Conservation (phyloP, 1,140 invertebrate species). For the Drosophila punjabiensis region DNA sequence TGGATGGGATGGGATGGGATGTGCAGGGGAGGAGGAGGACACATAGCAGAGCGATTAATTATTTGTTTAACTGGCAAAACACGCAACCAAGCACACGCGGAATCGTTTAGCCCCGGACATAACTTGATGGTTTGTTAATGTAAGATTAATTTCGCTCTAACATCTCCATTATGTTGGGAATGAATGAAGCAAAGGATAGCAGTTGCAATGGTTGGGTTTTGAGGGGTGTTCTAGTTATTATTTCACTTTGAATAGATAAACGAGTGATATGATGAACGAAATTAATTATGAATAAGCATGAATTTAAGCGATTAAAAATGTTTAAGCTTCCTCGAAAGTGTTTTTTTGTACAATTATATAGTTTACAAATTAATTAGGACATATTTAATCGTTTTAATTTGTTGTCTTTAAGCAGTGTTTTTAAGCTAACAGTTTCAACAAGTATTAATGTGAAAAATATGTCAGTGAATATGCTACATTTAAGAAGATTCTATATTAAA, state of each 20-base stretch:
- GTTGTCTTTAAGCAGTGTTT: background rate
- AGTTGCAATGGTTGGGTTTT: background rate
- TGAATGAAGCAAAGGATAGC: conserved; percentile 7
- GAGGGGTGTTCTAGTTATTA: conserved; percentile 15
- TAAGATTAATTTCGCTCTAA: conserved; percentile 78
- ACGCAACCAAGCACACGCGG: conserved; percentile 64
- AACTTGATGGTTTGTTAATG: conserved; percentile 71
- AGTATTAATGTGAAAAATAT: background rate
- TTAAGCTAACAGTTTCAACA: background rate
- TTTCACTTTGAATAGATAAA: conserved; percentile 9
- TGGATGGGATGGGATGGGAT: too few species aligned
- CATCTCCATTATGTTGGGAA: conserved; percentile 63
- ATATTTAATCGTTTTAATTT: too few species aligned
- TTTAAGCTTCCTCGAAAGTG: background rate
- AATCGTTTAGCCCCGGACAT: conserved; percentile 20
- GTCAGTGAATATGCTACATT: background rate
- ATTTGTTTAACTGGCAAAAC: conserved; percentile 74
- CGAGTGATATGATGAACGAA: background rate
- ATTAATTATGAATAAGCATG: conserved; percentile 2
- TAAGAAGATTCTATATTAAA: background rate
- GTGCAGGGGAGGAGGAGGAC: background rate
- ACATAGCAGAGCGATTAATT: conserved; percentile 62
- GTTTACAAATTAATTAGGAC: background rate
- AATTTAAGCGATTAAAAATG: background rate
- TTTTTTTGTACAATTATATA: background rate